Evolutionary conservation across 2,888 invertebrate species (phyloP).

Genomic region (Tiphia femorata): DNA sequence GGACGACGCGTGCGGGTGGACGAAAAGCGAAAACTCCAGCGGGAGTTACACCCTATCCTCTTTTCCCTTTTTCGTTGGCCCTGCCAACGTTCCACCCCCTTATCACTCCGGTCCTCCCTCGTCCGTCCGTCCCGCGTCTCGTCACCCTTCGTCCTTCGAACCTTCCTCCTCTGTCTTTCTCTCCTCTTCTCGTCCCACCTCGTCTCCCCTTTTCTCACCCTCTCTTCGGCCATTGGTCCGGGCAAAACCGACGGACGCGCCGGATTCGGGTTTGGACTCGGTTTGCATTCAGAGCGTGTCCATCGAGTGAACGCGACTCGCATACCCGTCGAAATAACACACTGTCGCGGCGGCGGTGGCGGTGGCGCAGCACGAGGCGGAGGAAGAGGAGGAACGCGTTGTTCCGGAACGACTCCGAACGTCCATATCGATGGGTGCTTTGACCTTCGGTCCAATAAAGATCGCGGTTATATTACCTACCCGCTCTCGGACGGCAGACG

Average conservation of each 20-base stretch:
- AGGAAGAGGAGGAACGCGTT: too few species aligned
- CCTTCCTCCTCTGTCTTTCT: constrained; percentile 3
- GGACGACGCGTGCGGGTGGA: too few species aligned
- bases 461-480: constrained; percentile 6
- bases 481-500: neutral
- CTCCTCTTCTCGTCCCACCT: neutral
- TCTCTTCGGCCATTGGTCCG: constrained; percentile 10
- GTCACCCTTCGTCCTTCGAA: constrained; percentile 5
- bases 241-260: constrained; percentile 30
- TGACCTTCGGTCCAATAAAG: constrained; percentile 18
- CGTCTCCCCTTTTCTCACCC: neutral
- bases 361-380: too few species aligned
- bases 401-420: constrained; percentile 23
- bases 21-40: constrained; percentile 36
- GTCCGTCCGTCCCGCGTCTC: constrained; percentile 9
- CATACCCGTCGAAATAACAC: constrained; percentile 45
- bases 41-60: constrained; percentile 30
- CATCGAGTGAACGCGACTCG: constrained; percentile 51
- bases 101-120: too few species aligned
- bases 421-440: constrained; percentile 10
- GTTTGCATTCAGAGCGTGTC: constrained; percentile 56
- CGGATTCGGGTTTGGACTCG: constrained; percentile 33
- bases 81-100: constrained; percentile 10
- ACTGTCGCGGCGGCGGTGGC: constrained; percentile 3
- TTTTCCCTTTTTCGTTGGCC: too few species aligned